phyloP scores from a whole-genome alignment of 2,888 invertebrate genomes.

The Ganaspis brasiliensis region DNA sequence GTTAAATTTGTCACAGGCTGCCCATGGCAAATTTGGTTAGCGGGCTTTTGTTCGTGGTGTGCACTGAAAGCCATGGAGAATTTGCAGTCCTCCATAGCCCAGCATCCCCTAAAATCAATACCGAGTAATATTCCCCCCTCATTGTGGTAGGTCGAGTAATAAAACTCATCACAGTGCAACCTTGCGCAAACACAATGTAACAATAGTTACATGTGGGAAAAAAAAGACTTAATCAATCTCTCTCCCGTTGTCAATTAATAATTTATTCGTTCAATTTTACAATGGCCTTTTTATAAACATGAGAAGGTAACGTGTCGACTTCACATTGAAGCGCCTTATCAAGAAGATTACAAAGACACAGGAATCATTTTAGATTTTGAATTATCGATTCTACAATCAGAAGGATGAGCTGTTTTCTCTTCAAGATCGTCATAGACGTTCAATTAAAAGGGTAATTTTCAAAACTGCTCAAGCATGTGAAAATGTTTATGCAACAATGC shows the following conservation, averaged over 20 bases:
- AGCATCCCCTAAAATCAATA: slow-evolving; percentile 48
- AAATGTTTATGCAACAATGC: too few species aligned
- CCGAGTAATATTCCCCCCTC: slow-evolving; percentile 37
- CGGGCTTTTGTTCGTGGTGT: slow-evolving; percentile 3
- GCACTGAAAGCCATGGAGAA: slow-evolving; percentile 2
- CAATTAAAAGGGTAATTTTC: too few species aligned
- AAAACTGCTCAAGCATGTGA: too few species aligned
- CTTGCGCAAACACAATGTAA: slow-evolving; percentile 1
- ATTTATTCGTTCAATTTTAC: slow-evolving; percentile 16
- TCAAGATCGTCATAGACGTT: too few species aligned
- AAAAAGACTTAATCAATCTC: slow-evolving; percentile 10
- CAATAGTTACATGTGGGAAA: slow-evolving; percentile 10
- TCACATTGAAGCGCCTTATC: slow-evolving; percentile 15
- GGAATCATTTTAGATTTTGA: slow-evolving; percentile 11
- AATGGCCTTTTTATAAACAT: slow-evolving; percentile 24
- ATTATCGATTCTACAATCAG: neutral
- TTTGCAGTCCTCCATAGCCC: neutral
- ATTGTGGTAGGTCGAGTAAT: slow-evolving; percentile 46
- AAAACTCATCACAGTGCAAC: slow-evolving; percentile 9
- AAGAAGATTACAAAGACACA: slow-evolving; percentile 4
- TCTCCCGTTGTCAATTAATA: slow-evolving; percentile 15
- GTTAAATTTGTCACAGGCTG: slow-evolving; percentile 30
- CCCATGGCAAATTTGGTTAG: slow-evolving; percentile 15
- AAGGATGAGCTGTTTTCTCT: neutral
- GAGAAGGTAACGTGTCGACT: slow-evolving; percentile 13